Conservation (phyloP, 2,797 vertebrate species). For the Poeciliopsis infans region DNA sequence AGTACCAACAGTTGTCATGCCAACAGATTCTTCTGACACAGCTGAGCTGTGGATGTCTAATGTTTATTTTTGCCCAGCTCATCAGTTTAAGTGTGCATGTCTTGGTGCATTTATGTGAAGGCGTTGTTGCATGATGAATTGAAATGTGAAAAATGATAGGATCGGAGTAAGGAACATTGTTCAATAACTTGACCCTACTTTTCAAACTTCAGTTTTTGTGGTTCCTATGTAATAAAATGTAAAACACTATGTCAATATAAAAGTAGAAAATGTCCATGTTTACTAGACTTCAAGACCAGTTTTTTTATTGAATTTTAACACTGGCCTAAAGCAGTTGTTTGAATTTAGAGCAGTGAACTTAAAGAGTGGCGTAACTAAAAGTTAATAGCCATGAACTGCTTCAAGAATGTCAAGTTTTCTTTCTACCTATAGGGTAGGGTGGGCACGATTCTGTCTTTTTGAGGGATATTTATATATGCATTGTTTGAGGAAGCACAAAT, state of each 20-base stretch:
- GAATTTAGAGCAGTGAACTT: background rate
- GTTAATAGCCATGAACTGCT: slow-evolving; percentile 1
- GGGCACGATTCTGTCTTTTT: background rate
- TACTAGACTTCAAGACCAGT: background rate
- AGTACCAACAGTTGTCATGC: background rate
- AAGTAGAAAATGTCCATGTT: background rate
- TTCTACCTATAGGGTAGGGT: slow-evolving; percentile 17
- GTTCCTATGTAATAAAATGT: background rate
- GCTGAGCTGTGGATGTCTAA: background rate
- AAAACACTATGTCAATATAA: background rate
- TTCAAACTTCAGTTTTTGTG: background rate
- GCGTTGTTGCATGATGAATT: background rate
- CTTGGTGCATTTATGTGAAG: background rate
- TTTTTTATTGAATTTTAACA: background rate
- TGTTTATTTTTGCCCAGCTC: background rate
- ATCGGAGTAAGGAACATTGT: background rate
- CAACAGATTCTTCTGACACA: background rate
- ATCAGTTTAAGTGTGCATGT: background rate
- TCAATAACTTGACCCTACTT: background rate
- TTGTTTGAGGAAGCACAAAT: slow-evolving; percentile 48
- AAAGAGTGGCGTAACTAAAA: background rate
- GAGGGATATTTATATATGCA: background rate
- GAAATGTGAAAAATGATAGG: background rate
- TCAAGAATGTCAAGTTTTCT: slow-evolving; percentile 1
- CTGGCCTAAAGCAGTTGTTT: background rate